Evolutionary conservation across 2,113 vertebrate genomes (phyloP).

Genomic region (Periophthalmodon schlosseri): DNA sequence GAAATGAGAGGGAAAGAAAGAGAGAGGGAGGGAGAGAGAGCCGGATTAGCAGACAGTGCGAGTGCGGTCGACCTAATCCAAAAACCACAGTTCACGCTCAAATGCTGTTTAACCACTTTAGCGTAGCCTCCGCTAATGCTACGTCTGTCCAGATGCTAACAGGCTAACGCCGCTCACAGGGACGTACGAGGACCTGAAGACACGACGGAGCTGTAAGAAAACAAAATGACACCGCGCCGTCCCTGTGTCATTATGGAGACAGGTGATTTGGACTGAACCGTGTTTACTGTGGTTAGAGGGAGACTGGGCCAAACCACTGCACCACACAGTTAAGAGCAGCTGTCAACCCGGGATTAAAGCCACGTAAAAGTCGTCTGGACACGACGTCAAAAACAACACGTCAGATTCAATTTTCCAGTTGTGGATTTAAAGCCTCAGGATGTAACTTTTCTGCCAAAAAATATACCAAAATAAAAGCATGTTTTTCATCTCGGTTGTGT

Average conservation of each 20-base stretch:
- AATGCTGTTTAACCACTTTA: conserved; percentile 9
- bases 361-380: neutral
- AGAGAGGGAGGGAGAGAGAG: no score
- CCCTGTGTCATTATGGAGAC: neutral
- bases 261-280: neutral
- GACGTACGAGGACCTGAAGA: neutral
- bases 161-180: neutral
- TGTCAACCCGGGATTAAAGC: neutral
- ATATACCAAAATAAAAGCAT: no score
- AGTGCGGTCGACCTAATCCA: conserved; percentile 11
- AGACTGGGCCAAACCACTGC: neutral
- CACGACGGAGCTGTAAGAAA: neutral
- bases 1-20: no score
- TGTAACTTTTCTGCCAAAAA: neutral
- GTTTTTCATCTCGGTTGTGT: no score
- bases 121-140: neutral
- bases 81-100: neutral
- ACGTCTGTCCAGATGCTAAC: neutral
- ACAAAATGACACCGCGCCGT: neutral
- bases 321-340: neutral
- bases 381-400: neutral
- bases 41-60: conserved; percentile 41
- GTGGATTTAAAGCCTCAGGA: neutral
- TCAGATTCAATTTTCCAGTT: neutral
- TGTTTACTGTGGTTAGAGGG: neutral